Base-by-base conservation (phyloP, 2,888 invertebrate genomes). In the Drosophila koepferae region DNA sequence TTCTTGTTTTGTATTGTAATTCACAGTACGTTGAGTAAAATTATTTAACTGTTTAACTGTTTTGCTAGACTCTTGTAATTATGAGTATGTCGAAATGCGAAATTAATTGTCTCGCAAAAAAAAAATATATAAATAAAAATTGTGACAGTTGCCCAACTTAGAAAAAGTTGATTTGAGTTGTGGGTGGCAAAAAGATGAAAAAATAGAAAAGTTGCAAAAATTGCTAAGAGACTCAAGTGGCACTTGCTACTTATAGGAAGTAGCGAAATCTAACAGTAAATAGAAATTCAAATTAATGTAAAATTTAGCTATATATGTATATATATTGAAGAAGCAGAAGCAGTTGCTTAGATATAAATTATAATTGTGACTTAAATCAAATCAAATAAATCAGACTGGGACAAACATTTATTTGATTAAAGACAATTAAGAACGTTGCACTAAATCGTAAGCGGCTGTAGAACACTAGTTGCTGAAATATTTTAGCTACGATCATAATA, bases 1-100 rank as follows among this genome's bases (percentile, higher is more conserved):
- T 14, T 43, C 43, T 80, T 60, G n/a, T 44, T 43, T 80, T 60
- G n/a, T 2, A 38, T 68, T 65, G 56, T 41, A 63, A 68, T 75
- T 68, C 41, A 72, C 87, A 73, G 83, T 71, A 51, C 20, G 40
- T 12, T 69, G 49, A 16, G 31, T 58, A 51, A 74, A 79, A 23
- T 20, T 51, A 62, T 48, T 58, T 66, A 56, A n/a, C n/a, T n/a
- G n/a, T n/a, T n/a, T 72, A 89, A 86, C 82, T 59, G 87, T 71
- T 64, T 49, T 60, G 16, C 53, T 20, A 20, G 46, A 31, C 20
- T 18, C 34, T 44, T 18, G 46, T 68, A 80, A 78, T 78, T 65
- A 74, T 56, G 44, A 62, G 41, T 51, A 7, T 60, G 65, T 60
- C 20, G 61, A 71, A 77, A 77, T 66, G 54, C 16, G 78, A 62